Percentiles rank a stretch among this genome's conserved stretches.
phyloP scores from a whole-genome alignment of 92 coral and sea anemone genomes.

The Hydrozoanthus gracilis region DNA sequence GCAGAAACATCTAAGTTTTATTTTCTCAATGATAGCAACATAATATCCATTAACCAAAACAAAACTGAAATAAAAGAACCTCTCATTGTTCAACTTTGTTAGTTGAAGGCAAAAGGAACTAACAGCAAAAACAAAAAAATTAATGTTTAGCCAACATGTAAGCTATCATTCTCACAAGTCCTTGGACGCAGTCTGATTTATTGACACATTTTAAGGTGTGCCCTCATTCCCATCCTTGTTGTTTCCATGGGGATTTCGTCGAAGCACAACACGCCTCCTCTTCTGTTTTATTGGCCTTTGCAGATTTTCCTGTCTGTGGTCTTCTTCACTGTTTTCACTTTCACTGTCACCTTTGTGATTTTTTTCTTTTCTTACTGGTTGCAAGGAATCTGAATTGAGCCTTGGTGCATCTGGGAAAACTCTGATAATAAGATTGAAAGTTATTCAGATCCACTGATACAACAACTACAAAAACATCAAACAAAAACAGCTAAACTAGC shows the following conservation, averaged over 20 bases:
- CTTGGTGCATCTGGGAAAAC: constrained; percentile 92
- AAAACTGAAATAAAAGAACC: too few species aligned
- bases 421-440: constrained; percentile 42
- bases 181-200: neutral
- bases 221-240: neutral
- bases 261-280: constrained; percentile 80
- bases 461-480: neutral
- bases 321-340: constrained; percentile 54
- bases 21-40: too few species aligned
- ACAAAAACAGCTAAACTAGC: neutral
- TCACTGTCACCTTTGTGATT: constrained; percentile 15
- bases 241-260: constrained; percentile 57
- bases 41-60: too few species aligned
- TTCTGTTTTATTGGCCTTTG: constrained; percentile 55
- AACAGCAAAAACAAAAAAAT: too few species aligned
- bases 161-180: neutral
- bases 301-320: constrained; percentile 40
- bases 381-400: constrained; percentile 62
- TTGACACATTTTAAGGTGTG: neutral
- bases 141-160: neutral
- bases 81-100: too few species aligned
- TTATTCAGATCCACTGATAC: too few species aligned
- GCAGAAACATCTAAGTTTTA: too few species aligned
- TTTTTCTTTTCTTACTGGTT: constrained; percentile 25
- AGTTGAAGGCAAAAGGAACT: too few species aligned